Evolutionary conservation across 2,797 vertebrate genomes (phyloP).

Genomic region (Platyrinchus mystaceus): DNA sequence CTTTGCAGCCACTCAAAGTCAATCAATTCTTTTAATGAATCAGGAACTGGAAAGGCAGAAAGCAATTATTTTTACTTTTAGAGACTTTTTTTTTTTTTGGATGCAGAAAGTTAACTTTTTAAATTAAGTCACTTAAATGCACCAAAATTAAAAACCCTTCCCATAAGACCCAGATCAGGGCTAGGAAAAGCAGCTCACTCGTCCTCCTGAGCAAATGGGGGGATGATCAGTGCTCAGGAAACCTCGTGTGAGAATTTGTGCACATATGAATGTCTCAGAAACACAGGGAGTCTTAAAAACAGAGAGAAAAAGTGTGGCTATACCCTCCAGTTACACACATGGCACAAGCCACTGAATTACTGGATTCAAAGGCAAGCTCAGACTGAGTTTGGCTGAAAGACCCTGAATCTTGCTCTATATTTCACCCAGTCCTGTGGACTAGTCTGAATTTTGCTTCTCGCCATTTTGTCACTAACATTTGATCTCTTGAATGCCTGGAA

Average conservation of each 20-base stretch:
- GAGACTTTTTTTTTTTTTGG: background rate
- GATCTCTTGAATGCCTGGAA: background rate
- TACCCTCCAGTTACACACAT: too few relatives aligned
- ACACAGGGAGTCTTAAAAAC: background rate
- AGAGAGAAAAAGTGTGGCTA: background rate
- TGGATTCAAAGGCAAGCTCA: background rate
- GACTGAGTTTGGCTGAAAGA: background rate
- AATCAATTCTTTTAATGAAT: conserved; percentile 29
- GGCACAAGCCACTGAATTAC: background rate
- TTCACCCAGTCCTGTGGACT: background rate
- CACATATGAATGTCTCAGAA: accelerated
- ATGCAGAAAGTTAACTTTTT: background rate
- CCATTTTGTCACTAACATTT: background rate
- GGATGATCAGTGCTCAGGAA: background rate
- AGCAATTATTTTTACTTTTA: conserved; percentile 25
- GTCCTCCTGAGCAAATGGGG: background rate
- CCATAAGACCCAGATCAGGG: background rate
- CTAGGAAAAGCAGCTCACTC: background rate
- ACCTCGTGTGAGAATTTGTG: background rate
- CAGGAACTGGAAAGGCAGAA: background rate
- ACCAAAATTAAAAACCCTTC: background rate
- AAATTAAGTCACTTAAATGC: background rate
- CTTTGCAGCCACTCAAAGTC: conserved; percentile 9
- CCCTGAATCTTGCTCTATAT: background rate
- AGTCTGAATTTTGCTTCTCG: background rate